These are phyloP conservation scores for Acrocephalus arundinaceus DNA, from an alignment of 2,113 vertebrate species.

Conservation along the genomic window DNA sequence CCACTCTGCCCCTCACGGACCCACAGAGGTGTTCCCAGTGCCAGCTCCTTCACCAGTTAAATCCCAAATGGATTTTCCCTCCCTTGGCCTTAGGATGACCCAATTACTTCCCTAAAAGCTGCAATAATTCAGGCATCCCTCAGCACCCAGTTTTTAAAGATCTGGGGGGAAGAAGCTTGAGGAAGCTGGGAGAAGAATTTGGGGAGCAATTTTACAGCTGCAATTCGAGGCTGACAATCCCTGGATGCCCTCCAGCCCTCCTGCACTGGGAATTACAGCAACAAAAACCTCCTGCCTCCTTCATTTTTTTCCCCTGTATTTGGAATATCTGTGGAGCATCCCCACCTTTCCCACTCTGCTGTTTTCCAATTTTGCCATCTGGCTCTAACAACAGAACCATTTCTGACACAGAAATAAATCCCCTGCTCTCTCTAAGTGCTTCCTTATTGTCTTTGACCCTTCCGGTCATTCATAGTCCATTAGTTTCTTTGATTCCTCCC, in stretches of 20 bases:
- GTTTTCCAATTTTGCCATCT: background rate
- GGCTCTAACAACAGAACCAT: background rate
- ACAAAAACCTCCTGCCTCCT: background rate
- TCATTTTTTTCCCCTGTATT: background rate
- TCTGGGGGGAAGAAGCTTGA: background rate
- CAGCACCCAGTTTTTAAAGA: background rate
- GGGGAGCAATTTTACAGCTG: background rate
- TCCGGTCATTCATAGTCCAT: background rate
- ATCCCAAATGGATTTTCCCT: background rate
- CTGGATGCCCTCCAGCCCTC: background rate
- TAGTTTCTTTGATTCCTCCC: slow-evolving; percentile 2
- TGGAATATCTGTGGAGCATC: background rate
- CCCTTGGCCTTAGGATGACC: background rate
- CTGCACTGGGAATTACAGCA: background rate
- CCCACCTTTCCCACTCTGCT: background rate
- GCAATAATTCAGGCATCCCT: background rate
- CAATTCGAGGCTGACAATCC: background rate
- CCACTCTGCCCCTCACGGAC: rapidly evolving
- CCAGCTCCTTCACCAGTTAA: background rate
- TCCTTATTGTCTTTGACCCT: slow-evolving; percentile 8
- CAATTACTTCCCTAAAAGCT: background rate
- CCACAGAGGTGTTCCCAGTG: background rate
- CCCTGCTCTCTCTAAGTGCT: background rate
- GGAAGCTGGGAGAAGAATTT: background rate
- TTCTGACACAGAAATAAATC: slow-evolving; percentile 6